Conservation (phyloP, 2,888 invertebrate species). For the Mimumesa dahlbomi region DNA sequence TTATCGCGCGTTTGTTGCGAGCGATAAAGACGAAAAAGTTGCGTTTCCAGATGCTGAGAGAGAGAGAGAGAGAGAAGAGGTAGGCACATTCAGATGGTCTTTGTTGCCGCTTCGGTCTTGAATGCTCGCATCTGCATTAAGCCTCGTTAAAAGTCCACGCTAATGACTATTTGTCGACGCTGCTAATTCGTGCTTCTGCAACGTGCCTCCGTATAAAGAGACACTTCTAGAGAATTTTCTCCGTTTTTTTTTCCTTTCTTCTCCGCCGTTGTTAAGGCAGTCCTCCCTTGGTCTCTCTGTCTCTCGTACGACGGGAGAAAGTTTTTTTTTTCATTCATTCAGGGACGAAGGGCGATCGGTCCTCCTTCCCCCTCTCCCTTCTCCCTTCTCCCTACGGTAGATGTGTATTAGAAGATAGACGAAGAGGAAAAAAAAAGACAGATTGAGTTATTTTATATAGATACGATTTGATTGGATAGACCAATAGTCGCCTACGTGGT, state of each 20-base stretch:
- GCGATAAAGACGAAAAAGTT: constrained; percentile 1
- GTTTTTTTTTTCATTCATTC: neutral
- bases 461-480: no score
- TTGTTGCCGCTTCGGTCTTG: constrained; percentile 19
- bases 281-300: neutral
- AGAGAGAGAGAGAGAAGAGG: constrained; percentile 1
- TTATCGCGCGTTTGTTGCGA: neutral
- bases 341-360: neutral
- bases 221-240: neutral
- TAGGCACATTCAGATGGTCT: constrained; percentile 13
- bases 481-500: no score
- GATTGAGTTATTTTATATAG: no score
- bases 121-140: constrained; percentile 31
- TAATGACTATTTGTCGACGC: constrained; percentile 30
- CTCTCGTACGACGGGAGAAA: neutral
- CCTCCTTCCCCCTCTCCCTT: neutral
- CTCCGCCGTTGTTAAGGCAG: neutral
- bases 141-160: constrained; percentile 41
- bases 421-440: no score
- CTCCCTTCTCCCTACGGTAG: neutral
- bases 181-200: constrained; percentile 27
- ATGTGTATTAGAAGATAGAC: neutral
- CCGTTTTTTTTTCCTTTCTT: neutral
- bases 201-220: neutral
- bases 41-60: constrained; percentile 29